Base-by-base conservation (phyloP, 1,140 invertebrate species). In the Lepidotrigona ventralis region DNA sequence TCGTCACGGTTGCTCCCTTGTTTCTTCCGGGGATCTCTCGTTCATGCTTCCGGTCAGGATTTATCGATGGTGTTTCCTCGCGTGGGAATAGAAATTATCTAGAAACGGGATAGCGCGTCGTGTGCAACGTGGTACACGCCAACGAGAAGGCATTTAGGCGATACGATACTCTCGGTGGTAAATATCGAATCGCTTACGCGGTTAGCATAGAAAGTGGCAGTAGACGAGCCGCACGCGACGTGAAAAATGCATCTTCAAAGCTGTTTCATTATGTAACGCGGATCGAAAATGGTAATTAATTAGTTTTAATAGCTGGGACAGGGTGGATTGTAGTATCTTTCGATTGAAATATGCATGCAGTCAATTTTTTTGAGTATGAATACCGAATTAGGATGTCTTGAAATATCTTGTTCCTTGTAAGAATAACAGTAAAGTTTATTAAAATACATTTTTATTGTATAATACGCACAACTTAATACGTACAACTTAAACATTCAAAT, bases 1-100 rank as follows among this genome's bases (percentile, higher is more conserved):
- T 14, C 29, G 0, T 51, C 12, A 33, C 63, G 80, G 66, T 29
- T 46, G 26, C 33, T 33, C 46, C 21, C 56, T 53, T 54, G 23
- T 83, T 60, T 78, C 33, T 76, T 58, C 54, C 53, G 26, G n/a
- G 56, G 53, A 51, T 54, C 26, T n/a, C 51, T 68, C 66, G 46
- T 26, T 56, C 39, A 9, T 51, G 23, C 8, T 68, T 8, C 21
- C 58, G 23, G 23, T 60, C n/a, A 23, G 58, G 23, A 64, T n/a
- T 54, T 12, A n/a, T 66, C 19, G 71, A 72, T 3, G 15, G 9
- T 76, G n/a, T n/a, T 51, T 21, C 46, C 63, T 15, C 17, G 19
- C 19, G 11, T 4, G 29, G 29, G 15, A 66, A 66, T 17, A 21
- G 2, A 15, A 66, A 29, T 66, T 19, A 9, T 17, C 64, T 17